Evolutionary conservation across 2,888 invertebrate genomes (phyloP), one percentile per base, ranked within the genome.

Genomic region (Nycteola revayana): DNA sequence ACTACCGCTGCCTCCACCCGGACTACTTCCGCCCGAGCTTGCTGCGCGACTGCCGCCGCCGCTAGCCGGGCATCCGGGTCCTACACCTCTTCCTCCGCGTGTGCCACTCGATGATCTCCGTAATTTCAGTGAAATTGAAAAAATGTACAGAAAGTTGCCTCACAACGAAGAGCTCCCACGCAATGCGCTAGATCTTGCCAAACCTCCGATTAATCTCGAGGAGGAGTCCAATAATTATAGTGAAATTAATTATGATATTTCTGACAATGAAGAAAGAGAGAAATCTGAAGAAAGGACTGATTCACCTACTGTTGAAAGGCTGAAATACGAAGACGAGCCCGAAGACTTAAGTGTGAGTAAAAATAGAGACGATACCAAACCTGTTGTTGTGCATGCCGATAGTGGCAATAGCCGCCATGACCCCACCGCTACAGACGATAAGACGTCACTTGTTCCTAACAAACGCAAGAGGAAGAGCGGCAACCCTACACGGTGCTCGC

Each of bases 391-490:
- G 35, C 62, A 87, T 65, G 66, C 78, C 9, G 81, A 75, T 38
- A 59, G 45, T 39, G 48, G 59, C 29, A 64, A 58, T 41, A 48
- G 49, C 34, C 74, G 74, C 43, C 74, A 66, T 30, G 84, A 82
- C 39, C 73, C 79, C 66, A 73, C 78, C 71, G 67, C 58, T 32
- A 50, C 71, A 11, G 90, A 90, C 31, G 90, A 90, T 51, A 90
- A 89, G 60, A 74, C 77, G 25, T 77, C 75, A 9, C 53, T 77
- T 41, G 83, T 87, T 61, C 94, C 93, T 44, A 93, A 91, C 66
- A 93, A 92, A 70, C 90, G 95, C 54, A 96, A 96, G 67, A 89
- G 95, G 33, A 95, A 95, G 77, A 95, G 93, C 56, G 94, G 94
- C 61, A 95, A 95, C 72, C 95, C 95, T 1, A 95, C 94, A 4